A percentile compares a stretch with the other conserved stretches of the same genome.
Evolutionary conservation across 2,888 invertebrate genomes (phyloP).

Genomic region (Pedicia rivosa): DNA sequence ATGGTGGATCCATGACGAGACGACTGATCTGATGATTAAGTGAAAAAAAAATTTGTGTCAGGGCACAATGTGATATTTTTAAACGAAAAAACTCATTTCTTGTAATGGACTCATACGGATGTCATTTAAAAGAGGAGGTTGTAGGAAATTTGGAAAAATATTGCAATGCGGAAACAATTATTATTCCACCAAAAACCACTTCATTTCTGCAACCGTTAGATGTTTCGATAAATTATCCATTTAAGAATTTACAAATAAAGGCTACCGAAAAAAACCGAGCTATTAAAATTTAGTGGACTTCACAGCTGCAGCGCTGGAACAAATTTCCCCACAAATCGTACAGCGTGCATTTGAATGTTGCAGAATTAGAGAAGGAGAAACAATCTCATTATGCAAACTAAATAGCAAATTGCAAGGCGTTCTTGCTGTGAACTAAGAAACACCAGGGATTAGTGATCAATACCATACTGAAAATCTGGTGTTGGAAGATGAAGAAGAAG

Average conservation of each 20-base stretch:
- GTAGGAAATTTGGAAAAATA: neutral
- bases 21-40: too few species aligned
- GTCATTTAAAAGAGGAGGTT: neutral
- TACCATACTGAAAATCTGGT: too few species aligned
- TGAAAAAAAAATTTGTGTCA: neutral
- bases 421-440: too few species aligned
- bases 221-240: slow-evolving; percentile 2
- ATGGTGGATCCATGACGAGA: slow-evolving; percentile 1
- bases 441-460: too few species aligned
- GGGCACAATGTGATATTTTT: neutral
- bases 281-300: slow-evolving; percentile 1
- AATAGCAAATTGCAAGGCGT: too few species aligned
- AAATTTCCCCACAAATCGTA: neutral
- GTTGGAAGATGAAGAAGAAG: too few species aligned
- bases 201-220: neutral
- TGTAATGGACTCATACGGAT: neutral
- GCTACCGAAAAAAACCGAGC: neutral
- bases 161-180: neutral
- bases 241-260: slow-evolving; percentile 2
- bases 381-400: too few species aligned
- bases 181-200: neutral
- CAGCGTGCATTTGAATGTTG: neutral
- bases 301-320: neutral
- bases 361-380: neutral
- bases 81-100: neutral